phyloP scores from a whole-genome alignment of 2,888 invertebrate genomes.

The Pyralis farinalis region DNA sequence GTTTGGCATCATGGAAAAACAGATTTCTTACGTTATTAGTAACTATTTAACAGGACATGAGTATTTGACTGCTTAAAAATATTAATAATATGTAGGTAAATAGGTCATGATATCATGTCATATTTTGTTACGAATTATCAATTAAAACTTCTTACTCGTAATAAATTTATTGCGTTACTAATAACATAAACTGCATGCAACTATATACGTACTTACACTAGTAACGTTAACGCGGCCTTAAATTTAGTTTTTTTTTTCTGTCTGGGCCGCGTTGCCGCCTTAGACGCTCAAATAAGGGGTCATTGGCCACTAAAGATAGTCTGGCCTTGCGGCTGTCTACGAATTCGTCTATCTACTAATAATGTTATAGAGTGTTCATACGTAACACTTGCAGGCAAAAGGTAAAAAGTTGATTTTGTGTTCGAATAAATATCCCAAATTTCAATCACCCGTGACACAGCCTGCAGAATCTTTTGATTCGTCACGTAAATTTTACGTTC shows the following conservation, averaged over 20 bases:
- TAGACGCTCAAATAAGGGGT: slow-evolving; percentile 47
- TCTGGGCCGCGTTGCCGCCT: slow-evolving; percentile 37
- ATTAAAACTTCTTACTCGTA: too few relatives aligned
- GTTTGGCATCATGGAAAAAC: too few relatives aligned
- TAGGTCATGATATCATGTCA: too few relatives aligned
- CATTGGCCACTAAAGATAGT: slow-evolving; percentile 57
- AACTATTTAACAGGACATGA: too few relatives aligned
- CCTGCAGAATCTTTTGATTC: slow-evolving; percentile 41
- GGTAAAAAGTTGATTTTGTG: slow-evolving; percentile 9
- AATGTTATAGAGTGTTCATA: not conserved
- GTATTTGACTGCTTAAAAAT: too few relatives aligned
- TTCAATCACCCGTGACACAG: slow-evolving; percentile 30
- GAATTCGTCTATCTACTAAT: slow-evolving; percentile 27
- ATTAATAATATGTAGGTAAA: too few relatives aligned
- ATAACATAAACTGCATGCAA: slow-evolving; percentile 1
- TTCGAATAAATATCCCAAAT: slow-evolving; percentile 25
- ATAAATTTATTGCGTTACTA: too few relatives aligned
- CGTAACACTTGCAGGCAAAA: not conserved
- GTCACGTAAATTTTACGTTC: slow-evolving; percentile 54
- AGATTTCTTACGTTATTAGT: too few relatives aligned
- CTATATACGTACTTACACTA: not conserved
- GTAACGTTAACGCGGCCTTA: slow-evolving; percentile 20
- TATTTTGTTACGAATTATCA: too few relatives aligned
- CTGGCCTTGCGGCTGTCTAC: slow-evolving; percentile 58
- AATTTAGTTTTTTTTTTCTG: slow-evolving; percentile 38